phyloP scores from a whole-genome alignment of 1,140 invertebrate species.

The Cydia fagiglandana region DNA sequence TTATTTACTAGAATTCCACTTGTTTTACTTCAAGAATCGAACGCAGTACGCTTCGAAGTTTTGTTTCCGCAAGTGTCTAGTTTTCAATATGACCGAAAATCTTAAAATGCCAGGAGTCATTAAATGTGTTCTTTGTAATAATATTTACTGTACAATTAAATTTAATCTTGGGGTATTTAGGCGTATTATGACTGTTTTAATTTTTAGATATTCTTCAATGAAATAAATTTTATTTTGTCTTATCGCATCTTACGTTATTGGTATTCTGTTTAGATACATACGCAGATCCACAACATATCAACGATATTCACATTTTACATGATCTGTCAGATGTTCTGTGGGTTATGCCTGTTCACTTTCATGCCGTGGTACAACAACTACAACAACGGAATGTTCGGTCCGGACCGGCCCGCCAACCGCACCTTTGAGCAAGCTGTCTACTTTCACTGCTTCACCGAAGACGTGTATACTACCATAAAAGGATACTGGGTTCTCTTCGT shows the following conservation, averaged over 20 bases:
- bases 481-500: conserved; percentile 27
- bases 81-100: too few relatives aligned
- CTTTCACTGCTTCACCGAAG: conserved; percentile 29
- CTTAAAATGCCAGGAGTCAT: too few relatives aligned
- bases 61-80: background rate
- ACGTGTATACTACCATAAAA: conserved; percentile 8
- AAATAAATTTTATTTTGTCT: too few relatives aligned
- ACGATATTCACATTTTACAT: conserved; percentile 33
- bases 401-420: background rate
- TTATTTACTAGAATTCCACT: background rate
- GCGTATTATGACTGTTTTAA: too few relatives aligned
- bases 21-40: background rate
- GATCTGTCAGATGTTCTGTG: background rate
- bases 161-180: too few relatives aligned
- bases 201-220: too few relatives aligned
- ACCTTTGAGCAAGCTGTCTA: conserved; percentile 32
- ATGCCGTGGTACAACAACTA: conserved; percentile 34
- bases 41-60: background rate
- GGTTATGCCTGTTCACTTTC: conserved; percentile 31
- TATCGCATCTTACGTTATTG: too few relatives aligned
- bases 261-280: conserved; percentile 31
- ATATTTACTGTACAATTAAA: too few relatives aligned
- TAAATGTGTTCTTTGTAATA: too few relatives aligned
- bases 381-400: conserved; percentile 4
- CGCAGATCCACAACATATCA: conserved; percentile 29